Conservation (phyloP, 35 echinoderm and acorn worm genomes). For the Lytechinus variegatus region DNA sequence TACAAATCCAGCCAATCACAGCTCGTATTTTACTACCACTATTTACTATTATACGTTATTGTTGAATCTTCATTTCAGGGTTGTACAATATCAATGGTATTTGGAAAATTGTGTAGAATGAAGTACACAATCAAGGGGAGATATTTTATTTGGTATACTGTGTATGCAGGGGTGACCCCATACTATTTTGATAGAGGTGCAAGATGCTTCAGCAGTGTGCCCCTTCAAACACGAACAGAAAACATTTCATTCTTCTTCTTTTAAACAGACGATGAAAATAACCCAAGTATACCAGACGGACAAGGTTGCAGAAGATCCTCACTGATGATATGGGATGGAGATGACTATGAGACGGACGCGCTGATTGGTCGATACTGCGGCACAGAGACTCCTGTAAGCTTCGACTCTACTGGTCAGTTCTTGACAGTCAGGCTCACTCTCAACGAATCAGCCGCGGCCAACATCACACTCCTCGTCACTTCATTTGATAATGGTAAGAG, state of each 20-base stretch:
- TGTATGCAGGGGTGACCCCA: too few relatives aligned
- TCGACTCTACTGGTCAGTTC: slow-evolving; percentile 40
- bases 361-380: slow-evolving; percentile 47
- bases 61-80: too few relatives aligned
- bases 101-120: too few relatives aligned
- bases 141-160: too few relatives aligned
- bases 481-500: slow-evolving; percentile 36
- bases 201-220: too few relatives aligned
- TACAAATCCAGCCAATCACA: too few relatives aligned
- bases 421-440: neutral
- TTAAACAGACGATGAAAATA: slow-evolving; percentile 41
- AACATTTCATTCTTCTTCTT: neutral
- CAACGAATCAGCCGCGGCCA: slow-evolving; percentile 39
- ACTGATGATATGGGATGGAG: slow-evolving; percentile 42
- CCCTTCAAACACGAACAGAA: too few relatives aligned
- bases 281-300: slow-evolving; percentile 19
- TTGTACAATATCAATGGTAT: too few relatives aligned
- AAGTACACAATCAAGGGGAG: too few relatives aligned
- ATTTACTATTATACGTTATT: too few relatives aligned
- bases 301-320: slow-evolving; percentile 23
- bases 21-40: too few relatives aligned
- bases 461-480: neutral
- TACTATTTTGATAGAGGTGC: too few relatives aligned
- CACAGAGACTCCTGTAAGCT: neutral
- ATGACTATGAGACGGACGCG: neutral